Evolutionary conservation across 1,140 invertebrate species (phyloP).

Genomic region (Heliconius congener): DNA sequence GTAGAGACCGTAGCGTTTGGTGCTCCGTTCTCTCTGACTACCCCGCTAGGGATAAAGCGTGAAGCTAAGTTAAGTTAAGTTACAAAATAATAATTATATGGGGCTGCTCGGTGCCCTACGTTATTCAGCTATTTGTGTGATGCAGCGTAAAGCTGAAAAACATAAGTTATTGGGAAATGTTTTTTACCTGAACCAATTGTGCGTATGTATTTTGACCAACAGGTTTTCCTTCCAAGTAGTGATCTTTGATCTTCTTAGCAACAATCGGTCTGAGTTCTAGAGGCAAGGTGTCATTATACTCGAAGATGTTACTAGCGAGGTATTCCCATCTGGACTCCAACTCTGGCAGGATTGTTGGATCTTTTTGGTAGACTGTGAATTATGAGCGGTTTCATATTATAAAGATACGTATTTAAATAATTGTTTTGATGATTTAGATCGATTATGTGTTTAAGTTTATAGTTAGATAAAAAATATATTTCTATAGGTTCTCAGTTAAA

Average conservation of each 20-base stretch:
- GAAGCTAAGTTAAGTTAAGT: too few species aligned
- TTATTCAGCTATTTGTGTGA: not conserved
- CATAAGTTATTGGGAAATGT: not conserved
- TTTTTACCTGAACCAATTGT: slow-evolving; percentile 50
- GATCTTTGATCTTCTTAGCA: slow-evolving; percentile 80
- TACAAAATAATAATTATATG: too few species aligned
- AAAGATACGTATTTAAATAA: not conserved
- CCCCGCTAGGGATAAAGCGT: too few species aligned
- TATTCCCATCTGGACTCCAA: slow-evolving; percentile 83
- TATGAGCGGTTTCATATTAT: not conserved
- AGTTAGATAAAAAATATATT: too few species aligned
- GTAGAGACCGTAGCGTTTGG: too few species aligned
- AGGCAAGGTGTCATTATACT: slow-evolving; percentile 84
- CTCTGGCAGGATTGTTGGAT: slow-evolving; percentile 72
- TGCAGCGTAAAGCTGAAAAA: not conserved
- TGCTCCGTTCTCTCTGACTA: too few species aligned
- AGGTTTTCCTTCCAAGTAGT: slow-evolving; percentile 81
- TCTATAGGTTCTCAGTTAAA: too few species aligned
- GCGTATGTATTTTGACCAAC: slow-evolving; percentile 73
- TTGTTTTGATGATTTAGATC: too few species aligned
- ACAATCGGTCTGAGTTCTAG: slow-evolving; percentile 66
- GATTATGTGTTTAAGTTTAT: too few species aligned
- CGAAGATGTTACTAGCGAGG: slow-evolving; percentile 82
- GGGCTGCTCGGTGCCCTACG: too few species aligned
- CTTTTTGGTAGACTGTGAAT: slow-evolving; percentile 75